A percentile compares a stretch with the other conserved stretches of the same genome.
Evolutionary conservation across 2,797 vertebrate genomes (phyloP).

Genomic region (Enteromius treurensis): DNA sequence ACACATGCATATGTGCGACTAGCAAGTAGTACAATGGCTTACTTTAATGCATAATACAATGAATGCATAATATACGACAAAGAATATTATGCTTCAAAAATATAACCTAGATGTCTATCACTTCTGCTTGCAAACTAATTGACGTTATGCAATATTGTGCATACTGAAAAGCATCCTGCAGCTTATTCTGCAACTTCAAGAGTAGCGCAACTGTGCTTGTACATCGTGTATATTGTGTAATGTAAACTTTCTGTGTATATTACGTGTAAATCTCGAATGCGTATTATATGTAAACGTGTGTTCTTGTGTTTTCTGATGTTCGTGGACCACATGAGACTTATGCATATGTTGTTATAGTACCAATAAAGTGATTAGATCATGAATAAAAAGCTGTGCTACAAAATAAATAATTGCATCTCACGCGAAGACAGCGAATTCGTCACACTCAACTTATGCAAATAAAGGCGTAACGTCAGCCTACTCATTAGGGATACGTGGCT

Average conservation of each 20-base stretch:
- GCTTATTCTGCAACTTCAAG: not conserved
- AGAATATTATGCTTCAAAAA: not conserved
- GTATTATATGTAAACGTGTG: not conserved
- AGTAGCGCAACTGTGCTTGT: not conserved
- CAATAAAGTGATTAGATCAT: constrained; percentile 1
- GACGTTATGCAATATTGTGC: too few relatives aligned
- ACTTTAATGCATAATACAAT: not conserved
- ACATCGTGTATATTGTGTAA: not conserved
- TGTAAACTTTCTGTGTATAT: not conserved
- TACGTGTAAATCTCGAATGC: not conserved
- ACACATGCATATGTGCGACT: not conserved
- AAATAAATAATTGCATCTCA: not conserved
- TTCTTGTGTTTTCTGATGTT: too few relatives aligned
- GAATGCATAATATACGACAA: not conserved
- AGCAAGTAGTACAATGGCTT: not conserved
- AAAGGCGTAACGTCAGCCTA: not conserved
- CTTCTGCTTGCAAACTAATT: not conserved
- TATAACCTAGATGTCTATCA: not conserved
- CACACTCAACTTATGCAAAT: constrained; percentile 30
- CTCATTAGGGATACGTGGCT: constrained; percentile 44
- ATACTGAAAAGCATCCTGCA: not conserved
- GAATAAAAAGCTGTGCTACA: constrained; percentile 8
- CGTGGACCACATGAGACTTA: not conserved
- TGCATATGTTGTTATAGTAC: not conserved
- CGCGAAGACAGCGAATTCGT: constrained; percentile 14